A percentile compares a stretch with the other conserved stretches of the same genome.
These are phyloP conservation scores for Oryzias celebensis DNA, from an alignment of 2,113 vertebrate species.

Conservation along the genomic window DNA sequence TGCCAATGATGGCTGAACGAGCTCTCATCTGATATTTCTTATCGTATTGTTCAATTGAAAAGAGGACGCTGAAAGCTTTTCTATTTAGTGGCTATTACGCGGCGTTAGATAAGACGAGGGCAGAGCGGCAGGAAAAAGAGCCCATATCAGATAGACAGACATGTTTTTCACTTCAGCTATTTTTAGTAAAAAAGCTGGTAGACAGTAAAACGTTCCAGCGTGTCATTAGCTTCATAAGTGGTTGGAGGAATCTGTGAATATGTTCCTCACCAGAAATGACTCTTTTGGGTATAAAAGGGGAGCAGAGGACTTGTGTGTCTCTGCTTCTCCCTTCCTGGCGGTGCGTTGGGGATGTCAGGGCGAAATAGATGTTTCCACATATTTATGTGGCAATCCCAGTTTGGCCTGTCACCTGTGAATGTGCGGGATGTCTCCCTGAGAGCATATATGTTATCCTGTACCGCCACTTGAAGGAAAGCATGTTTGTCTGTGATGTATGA, in stretches of 20 bases:
- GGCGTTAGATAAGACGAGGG: slow-evolving; percentile 58
- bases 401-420: slow-evolving; percentile 46
- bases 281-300: slow-evolving; percentile 42
- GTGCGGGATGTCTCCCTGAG: slow-evolving; percentile 15
- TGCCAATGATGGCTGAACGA: slow-evolving; percentile 65
- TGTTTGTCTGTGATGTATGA: slow-evolving; percentile 39
- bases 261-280: slow-evolving; percentile 62
- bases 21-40: slow-evolving; percentile 73
- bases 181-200: slow-evolving; percentile 59
- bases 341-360: slow-evolving; percentile 25
- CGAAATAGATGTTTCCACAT: slow-evolving; percentile 25
- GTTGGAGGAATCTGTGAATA: slow-evolving; percentile 63
- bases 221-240: slow-evolving; percentile 74
- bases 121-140: slow-evolving; percentile 42
- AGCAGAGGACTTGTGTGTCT: slow-evolving; percentile 23
- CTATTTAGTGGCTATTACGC: slow-evolving; percentile 63
- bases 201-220: slow-evolving; percentile 65
- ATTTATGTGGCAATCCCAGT: slow-evolving; percentile 39
- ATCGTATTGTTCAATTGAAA: slow-evolving; percentile 71
- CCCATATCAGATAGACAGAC: slow-evolving; percentile 58
- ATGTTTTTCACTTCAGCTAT: slow-evolving; percentile 63
- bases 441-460: slow-evolving; percentile 31
- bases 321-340: slow-evolving; percentile 15
- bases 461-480: slow-evolving; percentile 16
- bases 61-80: slow-evolving; percentile 72